These are phyloP conservation scores for Dissostichus mawsoni DNA, from an alignment of 2,113 vertebrate species.

Conservation along the genomic window DNA sequence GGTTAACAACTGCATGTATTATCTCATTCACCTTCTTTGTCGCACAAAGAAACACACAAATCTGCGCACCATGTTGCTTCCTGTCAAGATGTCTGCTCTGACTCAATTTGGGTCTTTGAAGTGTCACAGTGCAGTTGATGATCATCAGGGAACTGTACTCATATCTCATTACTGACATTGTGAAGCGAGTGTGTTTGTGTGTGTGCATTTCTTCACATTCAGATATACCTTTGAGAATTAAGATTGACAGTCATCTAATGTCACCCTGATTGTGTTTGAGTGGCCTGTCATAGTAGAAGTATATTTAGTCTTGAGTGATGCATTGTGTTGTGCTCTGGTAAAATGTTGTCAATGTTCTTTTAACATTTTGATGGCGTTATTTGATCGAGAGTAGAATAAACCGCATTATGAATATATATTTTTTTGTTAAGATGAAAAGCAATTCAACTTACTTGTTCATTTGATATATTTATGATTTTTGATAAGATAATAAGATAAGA, in stretches of 20 bases:
- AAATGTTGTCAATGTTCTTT: conserved; percentile 3
- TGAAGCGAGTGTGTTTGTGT: conserved; percentile 8
- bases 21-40: not conserved
- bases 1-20: conserved; percentile 12
- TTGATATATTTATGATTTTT: not conserved
- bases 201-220: conserved; percentile 2
- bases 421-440: not conserved
- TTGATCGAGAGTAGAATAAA: conserved; percentile 7
- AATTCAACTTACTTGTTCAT: not conserved
- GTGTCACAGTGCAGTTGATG: conserved; percentile 62
- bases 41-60: conserved; percentile 25
- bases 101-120: conserved; percentile 64
- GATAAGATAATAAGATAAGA: not conserved
- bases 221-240: conserved; percentile 17
- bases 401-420: not conserved
- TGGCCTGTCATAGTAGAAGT: conserved; percentile 32
- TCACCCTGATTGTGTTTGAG: conserved; percentile 31
- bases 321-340: not conserved
- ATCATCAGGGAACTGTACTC: conserved; percentile 59
- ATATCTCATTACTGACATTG: conserved; percentile 57
- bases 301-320: conserved; percentile 16
- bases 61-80: conserved; percentile 40
- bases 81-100: conserved; percentile 66
- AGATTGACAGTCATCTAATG: conserved; percentile 35
- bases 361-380: not conserved